Evolutionary conservation across 2,888 invertebrate genomes (phyloP).

Genomic region (Entomobrya proxima): DNA sequence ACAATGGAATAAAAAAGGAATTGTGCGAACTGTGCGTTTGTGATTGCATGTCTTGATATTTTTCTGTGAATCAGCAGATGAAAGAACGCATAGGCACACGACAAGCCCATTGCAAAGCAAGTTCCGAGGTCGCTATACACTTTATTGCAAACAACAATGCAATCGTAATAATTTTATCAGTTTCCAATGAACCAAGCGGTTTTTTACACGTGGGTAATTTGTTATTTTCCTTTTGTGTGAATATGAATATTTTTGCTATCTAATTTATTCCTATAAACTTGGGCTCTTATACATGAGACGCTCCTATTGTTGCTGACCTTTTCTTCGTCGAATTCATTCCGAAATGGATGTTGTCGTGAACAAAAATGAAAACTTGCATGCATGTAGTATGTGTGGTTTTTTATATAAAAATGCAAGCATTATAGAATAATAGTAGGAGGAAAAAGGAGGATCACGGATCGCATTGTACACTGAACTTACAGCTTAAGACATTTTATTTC

Average conservation of each 20-base stretch:
- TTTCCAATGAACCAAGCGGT: constrained; percentile 46
- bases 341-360: constrained; percentile 41
- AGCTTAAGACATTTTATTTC: constrained; percentile 6
- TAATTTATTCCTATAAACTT: background rate
- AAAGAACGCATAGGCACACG: constrained; percentile 19
- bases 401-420: background rate
- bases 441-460: constrained; percentile 11
- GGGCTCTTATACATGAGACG: background rate
- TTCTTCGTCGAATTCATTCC: constrained; percentile 11
- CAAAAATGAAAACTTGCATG: background rate
- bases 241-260: constrained; percentile 3
- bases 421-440: background rate
- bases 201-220: constrained; percentile 40
- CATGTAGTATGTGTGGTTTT: background rate
- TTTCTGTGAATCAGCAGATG: background rate
- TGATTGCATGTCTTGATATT: constrained; percentile 52
- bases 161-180: constrained; percentile 7
- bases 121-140: background rate
- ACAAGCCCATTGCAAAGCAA: background rate
- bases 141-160: constrained; percentile 24
- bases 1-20: constrained; percentile 2
- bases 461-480: background rate
- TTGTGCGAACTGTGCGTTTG: constrained; percentile 19
- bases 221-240: constrained; percentile 45
- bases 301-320: constrained; percentile 17